A percentile compares a stretch with the other conserved stretches of the same genome.
phyloP scores from a whole-genome alignment of 2,888 invertebrate species.

The Lasioglossum figueresi region DNA sequence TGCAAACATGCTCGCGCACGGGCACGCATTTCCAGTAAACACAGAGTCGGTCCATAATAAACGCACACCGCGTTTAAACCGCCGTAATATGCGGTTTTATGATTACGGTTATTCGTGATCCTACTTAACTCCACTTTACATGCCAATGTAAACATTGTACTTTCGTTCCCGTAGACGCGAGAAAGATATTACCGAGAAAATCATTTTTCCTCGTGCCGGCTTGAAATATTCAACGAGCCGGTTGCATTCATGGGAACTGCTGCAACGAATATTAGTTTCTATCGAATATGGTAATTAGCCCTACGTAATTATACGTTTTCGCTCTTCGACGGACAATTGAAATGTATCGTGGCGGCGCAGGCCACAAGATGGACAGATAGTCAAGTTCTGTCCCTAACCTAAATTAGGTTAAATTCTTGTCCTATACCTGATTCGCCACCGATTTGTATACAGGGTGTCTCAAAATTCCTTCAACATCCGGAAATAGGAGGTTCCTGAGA shows the following conservation, averaged over 20 bases:
- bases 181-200: constrained; percentile 11
- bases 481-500: too few relatives aligned
- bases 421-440: too few relatives aligned
- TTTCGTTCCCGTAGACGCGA: constrained; percentile 36
- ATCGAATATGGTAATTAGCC: background rate
- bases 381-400: too few relatives aligned
- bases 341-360: too few relatives aligned
- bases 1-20: constrained; percentile 27
- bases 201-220: background rate
- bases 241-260: background rate
- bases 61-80: constrained; percentile 48
- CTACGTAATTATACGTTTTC: background rate
- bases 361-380: too few relatives aligned
- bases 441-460: too few relatives aligned
- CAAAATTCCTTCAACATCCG: too few relatives aligned
- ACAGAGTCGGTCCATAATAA: constrained; percentile 51
- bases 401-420: too few relatives aligned
- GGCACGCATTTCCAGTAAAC: constrained; percentile 50
- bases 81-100: constrained; percentile 53
- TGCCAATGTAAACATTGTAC: constrained; percentile 57
- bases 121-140: constrained; percentile 60
- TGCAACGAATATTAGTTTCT: background rate
- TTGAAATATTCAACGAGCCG: background rate
- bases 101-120: constrained; percentile 57
- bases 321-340: background rate